Conservation (phyloP, 1,140 invertebrate genomes). For the Aphelenchoides besseyi region DNA sequence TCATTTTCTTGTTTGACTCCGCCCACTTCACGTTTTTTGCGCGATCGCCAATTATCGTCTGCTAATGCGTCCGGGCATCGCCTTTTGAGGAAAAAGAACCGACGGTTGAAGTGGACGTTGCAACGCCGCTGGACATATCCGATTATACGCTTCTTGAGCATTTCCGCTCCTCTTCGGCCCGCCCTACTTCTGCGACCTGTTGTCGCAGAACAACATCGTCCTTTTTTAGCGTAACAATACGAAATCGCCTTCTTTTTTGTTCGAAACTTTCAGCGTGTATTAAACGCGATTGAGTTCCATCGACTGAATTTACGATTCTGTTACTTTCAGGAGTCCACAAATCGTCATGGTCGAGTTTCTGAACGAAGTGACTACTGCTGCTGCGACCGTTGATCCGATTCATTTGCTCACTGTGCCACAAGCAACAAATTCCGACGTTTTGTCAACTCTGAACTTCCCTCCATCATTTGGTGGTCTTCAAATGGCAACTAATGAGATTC, state of each 20-base stretch:
- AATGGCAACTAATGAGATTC: not conserved
- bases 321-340: not conserved
- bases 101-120: not conserved
- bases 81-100: not conserved
- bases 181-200: not conserved
- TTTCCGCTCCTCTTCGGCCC: not conserved
- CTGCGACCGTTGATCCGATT: not conserved
- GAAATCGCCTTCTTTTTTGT: not conserved
- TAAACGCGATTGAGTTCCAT: not conserved
- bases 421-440: not conserved
- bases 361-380: not conserved
- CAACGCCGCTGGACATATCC: not conserved
- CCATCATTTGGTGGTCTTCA: not conserved
- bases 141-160: not conserved
- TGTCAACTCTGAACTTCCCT: not conserved
- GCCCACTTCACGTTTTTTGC: too few relatives aligned
- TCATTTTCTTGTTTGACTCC: too few relatives aligned
- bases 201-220: not conserved
- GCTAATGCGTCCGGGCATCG: too few relatives aligned
- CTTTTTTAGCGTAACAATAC: not conserved
- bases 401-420: not conserved
- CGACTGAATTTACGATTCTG: not conserved
- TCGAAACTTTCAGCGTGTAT: not conserved
- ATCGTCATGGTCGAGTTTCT: not conserved
- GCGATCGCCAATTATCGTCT: too few relatives aligned